phyloP scores from a whole-genome alignment of 2,797 vertebrate genomes.

The Furcifer pardalis region DNA sequence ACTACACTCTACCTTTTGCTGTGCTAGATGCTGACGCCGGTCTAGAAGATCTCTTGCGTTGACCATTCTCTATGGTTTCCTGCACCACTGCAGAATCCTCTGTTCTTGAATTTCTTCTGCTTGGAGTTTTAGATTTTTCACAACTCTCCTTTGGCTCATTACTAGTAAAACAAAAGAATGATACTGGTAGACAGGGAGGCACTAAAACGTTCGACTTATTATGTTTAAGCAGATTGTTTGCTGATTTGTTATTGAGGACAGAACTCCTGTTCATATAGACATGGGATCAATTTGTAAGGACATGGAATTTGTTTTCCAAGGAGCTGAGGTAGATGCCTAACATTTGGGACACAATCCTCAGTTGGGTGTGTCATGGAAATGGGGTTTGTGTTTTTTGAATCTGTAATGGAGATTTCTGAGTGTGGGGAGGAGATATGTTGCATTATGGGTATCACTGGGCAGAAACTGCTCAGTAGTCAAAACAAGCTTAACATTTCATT shows the following conservation, averaged over 20 bases:
- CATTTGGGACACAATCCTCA: neutral
- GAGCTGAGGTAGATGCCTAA: neutral
- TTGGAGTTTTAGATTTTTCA: conserved; percentile 94
- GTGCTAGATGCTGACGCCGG: conserved; percentile 83
- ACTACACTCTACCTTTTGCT: conserved; percentile 77
- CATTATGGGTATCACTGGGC: no score
- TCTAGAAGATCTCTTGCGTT: conserved; percentile 91
- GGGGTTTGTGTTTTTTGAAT: no score
- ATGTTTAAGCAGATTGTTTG: conserved; percentile 55
- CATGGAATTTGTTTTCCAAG: neutral
- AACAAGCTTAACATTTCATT: neutral
- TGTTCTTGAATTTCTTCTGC: conserved; percentile 91
- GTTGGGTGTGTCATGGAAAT: no score
- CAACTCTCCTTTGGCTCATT: conserved; percentile 84
- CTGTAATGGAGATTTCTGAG: no score
- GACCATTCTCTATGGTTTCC: conserved; percentile 87
- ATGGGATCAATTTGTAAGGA: neutral
- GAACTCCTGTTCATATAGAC: neutral
- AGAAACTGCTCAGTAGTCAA: no score
- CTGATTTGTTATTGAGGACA: conserved; percentile 60
- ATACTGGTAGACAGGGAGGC: neutral
- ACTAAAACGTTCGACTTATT: conserved; percentile 5
- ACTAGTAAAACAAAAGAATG: conserved; percentile 61
- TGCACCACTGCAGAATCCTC: conserved; percentile 88
- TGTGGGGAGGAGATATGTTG: no score